phyloP scores from a whole-genome alignment of 2,113 vertebrate species.

The Erinaceus europaeus region DNA sequence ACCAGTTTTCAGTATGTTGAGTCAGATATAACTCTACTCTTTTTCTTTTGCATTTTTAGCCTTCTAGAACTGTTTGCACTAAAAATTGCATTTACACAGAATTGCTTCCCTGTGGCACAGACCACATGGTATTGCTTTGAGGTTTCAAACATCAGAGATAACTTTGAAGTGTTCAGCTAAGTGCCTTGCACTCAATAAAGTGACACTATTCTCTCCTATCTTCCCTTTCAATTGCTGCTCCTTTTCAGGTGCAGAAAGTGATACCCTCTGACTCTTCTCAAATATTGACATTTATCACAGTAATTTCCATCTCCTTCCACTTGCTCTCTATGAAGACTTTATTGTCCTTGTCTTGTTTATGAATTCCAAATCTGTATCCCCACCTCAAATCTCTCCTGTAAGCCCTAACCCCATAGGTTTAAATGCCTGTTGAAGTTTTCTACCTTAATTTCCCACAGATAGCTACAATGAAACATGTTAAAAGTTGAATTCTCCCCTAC shows the following conservation, averaged over 20 bases:
- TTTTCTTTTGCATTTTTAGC: background rate
- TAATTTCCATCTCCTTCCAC: background rate
- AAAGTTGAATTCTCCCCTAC: background rate
- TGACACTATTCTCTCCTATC: background rate
- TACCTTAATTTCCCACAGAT: background rate
- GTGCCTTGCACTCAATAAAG: background rate
- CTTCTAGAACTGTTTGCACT: background rate
- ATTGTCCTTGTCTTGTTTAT: background rate
- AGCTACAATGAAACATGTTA: background rate
- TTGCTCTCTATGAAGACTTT: background rate
- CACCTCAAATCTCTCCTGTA: background rate
- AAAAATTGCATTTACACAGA: background rate
- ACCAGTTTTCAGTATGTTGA: background rate
- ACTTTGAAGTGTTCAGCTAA: slow-evolving; percentile 10
- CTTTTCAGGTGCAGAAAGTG: background rate
- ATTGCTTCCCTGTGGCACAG: background rate
- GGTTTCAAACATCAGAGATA: slow-evolving; percentile 28
- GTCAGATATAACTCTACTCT: background rate
- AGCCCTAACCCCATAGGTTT: background rate
- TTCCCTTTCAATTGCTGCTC: background rate
- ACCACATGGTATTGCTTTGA: background rate
- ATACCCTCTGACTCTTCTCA: background rate
- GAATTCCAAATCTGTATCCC: background rate
- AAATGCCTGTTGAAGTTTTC: background rate
- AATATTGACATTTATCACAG: background rate